Conservation (phyloP, 2,797 vertebrate genomes). For the Cetoscarus ocellatus region DNA sequence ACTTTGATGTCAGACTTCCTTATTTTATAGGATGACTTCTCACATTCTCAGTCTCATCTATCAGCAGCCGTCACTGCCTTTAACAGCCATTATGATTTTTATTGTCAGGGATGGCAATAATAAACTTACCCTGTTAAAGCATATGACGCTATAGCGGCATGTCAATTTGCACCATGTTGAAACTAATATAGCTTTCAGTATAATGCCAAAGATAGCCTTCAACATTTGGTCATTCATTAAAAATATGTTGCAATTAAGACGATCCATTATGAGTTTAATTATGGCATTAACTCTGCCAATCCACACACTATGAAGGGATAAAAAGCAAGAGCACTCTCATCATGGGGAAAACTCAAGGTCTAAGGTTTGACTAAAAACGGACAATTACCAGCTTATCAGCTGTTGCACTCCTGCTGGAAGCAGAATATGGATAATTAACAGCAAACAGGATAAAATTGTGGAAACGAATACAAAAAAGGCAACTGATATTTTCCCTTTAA, state of each 20-base stretch:
- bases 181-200: slow-evolving; percentile 69
- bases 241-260: slow-evolving; percentile 73
- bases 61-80: slow-evolving; percentile 22
- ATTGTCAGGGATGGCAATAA: slow-evolving; percentile 48
- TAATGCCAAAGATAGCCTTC: slow-evolving; percentile 63
- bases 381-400: slow-evolving; percentile 17
- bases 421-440: neutral
- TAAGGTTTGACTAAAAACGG: slow-evolving; percentile 5
- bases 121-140: slow-evolving; percentile 52
- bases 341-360: neutral
- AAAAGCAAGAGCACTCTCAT: slow-evolving; percentile 7
- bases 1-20: slow-evolving; percentile 67
- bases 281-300: slow-evolving; percentile 61
- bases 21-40: slow-evolving; percentile 25
- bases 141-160: slow-evolving; percentile 37
- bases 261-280: slow-evolving; percentile 73
- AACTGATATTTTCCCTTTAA: too few species aligned
- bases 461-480: too few species aligned
- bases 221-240: slow-evolving; percentile 72
- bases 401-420: neutral
- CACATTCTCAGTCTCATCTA: slow-evolving; percentile 38
- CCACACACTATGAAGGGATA: slow-evolving; percentile 23
- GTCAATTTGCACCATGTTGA: slow-evolving; percentile 60
- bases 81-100: slow-evolving; percentile 44
- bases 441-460: too few species aligned